Percentiles rank a stretch among this genome's conserved stretches.
These are phyloP conservation scores for Scomber scombrus DNA, from an alignment of 2,113 vertebrate genomes.

Conservation along the genomic window DNA sequence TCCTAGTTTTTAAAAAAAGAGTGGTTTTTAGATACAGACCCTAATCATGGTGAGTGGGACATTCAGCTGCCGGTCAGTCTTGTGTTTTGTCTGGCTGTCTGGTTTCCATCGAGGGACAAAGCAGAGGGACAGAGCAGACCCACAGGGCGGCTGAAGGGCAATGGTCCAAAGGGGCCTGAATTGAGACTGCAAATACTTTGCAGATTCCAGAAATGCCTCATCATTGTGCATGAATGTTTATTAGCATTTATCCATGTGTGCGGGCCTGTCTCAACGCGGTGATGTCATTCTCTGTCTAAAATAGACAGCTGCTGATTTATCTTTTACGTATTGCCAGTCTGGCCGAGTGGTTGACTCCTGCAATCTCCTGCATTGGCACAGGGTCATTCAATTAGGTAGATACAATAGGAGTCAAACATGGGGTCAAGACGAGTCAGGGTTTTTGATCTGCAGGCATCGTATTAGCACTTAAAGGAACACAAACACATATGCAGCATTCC, in stretches of 20 bases:
- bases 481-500: conserved; percentile 63
- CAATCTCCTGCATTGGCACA: conserved; percentile 40
- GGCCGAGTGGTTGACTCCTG: conserved; percentile 62
- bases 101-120: conserved; percentile 75
- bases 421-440: conserved; percentile 43
- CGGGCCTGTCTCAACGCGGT: conserved; percentile 47
- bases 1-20: not conserved
- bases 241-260: conserved; percentile 74
- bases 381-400: conserved; percentile 65
- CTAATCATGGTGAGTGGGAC: conserved; percentile 9
- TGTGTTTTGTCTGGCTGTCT: conserved; percentile 73
- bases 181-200: conserved; percentile 71
- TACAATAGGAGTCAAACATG: conserved; percentile 64
- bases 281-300: conserved; percentile 61
- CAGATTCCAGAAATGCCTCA: conserved; percentile 80
- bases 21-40: conserved; percentile 43
- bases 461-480: conserved; percentile 17
- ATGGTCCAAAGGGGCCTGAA: conserved; percentile 57
- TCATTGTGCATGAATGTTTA: conserved; percentile 70
- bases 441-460: conserved; percentile 53
- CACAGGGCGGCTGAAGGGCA: conserved; percentile 61
- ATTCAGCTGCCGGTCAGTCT: conserved; percentile 73
- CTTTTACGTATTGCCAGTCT: conserved; percentile 48
- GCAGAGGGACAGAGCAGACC: conserved; percentile 57
- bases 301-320: conserved; percentile 66